These are phyloP conservation scores for Nymphalis polychloros DNA, from an alignment of 2,888 invertebrate species.

Conservation along the genomic window DNA sequence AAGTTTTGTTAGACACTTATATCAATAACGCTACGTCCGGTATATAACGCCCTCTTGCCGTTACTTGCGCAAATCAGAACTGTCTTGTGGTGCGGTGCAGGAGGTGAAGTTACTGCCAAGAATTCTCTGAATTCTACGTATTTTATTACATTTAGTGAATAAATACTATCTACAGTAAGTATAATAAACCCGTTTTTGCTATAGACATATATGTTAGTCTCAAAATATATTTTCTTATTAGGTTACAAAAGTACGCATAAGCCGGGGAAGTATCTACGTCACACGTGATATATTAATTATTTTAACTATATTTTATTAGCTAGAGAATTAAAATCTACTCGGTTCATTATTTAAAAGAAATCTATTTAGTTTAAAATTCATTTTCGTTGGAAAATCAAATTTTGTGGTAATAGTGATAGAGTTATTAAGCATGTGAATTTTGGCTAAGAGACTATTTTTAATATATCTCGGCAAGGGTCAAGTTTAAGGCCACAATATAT, in stretches of 20 bases:
- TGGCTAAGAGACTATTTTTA: slow-evolving; percentile 53
- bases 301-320: slow-evolving; percentile 30
- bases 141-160: slow-evolving; percentile 62
- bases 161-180: slow-evolving; percentile 65
- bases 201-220: slow-evolving; percentile 20
- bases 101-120: slow-evolving; percentile 60
- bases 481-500: slow-evolving; percentile 59
- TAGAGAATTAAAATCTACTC: background rate
- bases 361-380: background rate
- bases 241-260: slow-evolving; percentile 42
- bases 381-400: slow-evolving; percentile 1
- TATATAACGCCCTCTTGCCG: slow-evolving; percentile 61
- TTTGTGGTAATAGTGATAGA: slow-evolving; percentile 35
- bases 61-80: slow-evolving; percentile 51
- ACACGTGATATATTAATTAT: slow-evolving; percentile 52
- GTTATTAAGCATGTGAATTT: slow-evolving; percentile 58
- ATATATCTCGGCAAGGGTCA: slow-evolving; percentile 63
- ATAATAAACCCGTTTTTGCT: slow-evolving; percentile 50
- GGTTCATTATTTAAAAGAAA: background rate
- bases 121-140: slow-evolving; percentile 58
- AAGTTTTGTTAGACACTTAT: slow-evolving; percentile 25
- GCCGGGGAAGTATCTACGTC: slow-evolving; percentile 68
- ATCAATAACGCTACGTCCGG: slow-evolving; percentile 67
- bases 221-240: slow-evolving; percentile 24
- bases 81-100: slow-evolving; percentile 73